Base-by-base conservation (phyloP, 2,797 vertebrate species). In the Helostoma temminkii region DNA sequence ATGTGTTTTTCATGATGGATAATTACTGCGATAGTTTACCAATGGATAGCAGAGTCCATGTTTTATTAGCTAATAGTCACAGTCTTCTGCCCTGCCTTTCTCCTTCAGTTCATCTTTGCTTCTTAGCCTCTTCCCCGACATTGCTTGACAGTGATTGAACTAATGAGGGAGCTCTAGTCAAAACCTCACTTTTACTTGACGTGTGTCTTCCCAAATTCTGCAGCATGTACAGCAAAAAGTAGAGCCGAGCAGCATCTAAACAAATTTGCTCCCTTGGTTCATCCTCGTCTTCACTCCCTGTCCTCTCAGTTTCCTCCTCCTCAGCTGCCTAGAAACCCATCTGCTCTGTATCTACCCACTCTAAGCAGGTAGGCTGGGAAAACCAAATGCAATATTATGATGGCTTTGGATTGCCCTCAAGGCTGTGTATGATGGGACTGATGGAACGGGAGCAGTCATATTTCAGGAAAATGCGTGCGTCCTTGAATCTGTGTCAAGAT, bases 401-500 rank as follows among this genome's bases (percentile, higher is more conserved):
- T 65, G 52, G 73, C 55, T 39, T 49, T 22, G 59, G 63, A 71
- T 63, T 76, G 30, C 66, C 69, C 81, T 62, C 22, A 0, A 49
- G 71, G 74, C 67, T 21, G 52, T 21, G 39, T 72, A 62, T 42
- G 82, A 83, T 67, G 50, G 26, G 49, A 61, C 56, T 50, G 64
- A 32, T 49, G 73, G 59, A 60, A 6, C 28, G 18, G 1, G 45
- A 53, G 55, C 30, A 70, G 19, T 59, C 55, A 65, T 81, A 75
- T 83, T 80, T 48, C 72, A 64, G 58, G 58, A 71, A 78, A 67
- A 68, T 55, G 66, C 18, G 4, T 75, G 67, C 65, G 15, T 55
- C 46, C 54, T 79, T 37, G 83, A 82, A 88, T 88, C 60, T 89
- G 63, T 88, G 82, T 89, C 80, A 81, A 64, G 73, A 73, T 43